Evolutionary conservation across 2,113 vertebrate genomes (phyloP).

Genomic region (Rallus limicola): DNA sequence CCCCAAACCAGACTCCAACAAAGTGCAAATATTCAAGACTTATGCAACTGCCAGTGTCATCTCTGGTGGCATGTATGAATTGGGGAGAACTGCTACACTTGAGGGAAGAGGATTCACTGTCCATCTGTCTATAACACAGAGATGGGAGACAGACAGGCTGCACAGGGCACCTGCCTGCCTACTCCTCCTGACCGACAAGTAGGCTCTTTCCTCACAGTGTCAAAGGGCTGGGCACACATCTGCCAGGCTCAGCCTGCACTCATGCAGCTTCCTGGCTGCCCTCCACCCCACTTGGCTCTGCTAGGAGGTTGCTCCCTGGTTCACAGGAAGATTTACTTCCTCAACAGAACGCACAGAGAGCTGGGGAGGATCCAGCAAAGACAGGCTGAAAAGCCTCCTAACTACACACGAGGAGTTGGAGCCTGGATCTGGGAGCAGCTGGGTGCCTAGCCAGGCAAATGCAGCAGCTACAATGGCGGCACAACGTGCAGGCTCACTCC

Average conservation of each 20-base stretch:
- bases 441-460: neutral
- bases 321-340: neutral
- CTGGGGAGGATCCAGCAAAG: neutral
- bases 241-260: neutral
- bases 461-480: neutral
- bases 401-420: neutral
- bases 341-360: accelerated
- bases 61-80: accelerated
- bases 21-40: neutral
- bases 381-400: neutral
- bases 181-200: neutral
- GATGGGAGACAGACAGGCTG: neutral
- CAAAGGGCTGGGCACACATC: neutral
- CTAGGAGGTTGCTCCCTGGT: neutral
- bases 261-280: neutral
- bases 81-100: neutral
- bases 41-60: neutral
- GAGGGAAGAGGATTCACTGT: neutral
- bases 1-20: neutral
- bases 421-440: neutral
- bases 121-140: neutral
- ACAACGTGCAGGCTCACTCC: accelerated
- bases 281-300: neutral
- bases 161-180: neutral
- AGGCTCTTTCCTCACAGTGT: neutral